Evolutionary conservation across 2,888 invertebrate genomes (phyloP).

Genomic region (Apamea epomidion): DNA sequence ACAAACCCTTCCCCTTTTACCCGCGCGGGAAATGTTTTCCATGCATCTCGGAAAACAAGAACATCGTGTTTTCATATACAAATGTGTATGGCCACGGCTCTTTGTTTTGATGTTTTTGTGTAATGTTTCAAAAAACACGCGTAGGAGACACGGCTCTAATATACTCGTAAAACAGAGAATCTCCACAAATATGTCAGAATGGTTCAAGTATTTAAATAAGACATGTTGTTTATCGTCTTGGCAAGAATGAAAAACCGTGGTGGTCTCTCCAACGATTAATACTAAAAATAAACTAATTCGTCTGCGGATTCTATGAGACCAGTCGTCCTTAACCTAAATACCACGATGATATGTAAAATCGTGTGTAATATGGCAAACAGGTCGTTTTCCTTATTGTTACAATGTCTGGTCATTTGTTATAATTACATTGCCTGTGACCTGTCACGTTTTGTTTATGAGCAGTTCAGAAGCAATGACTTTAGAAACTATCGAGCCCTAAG

Average conservation of each 20-base stretch:
- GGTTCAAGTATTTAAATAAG: constrained; percentile 14
- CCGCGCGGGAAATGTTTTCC: no score
- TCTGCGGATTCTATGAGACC: constrained; percentile 23
- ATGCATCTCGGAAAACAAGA: no score
- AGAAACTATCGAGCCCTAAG: background rate
- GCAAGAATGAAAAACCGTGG: constrained; percentile 16
- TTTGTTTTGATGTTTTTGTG: no score
- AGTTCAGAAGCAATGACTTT: background rate
- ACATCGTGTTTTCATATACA: no score
- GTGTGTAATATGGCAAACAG: background rate
- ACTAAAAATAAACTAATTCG: constrained; percentile 47
- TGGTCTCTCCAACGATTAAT: constrained; percentile 21
- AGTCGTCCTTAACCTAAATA: constrained; percentile 58
- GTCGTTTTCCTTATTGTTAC: constrained; percentile 53
- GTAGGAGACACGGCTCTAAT: no score
- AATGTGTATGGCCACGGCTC: no score
- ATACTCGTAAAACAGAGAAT: background rate
- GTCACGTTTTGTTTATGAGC: background rate
- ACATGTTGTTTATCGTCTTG: constrained; percentile 35
- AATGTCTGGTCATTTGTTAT: constrained; percentile 32
- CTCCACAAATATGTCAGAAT: background rate
- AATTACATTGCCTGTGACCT: background rate
- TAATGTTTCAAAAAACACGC: no score
- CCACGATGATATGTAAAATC: constrained; percentile 23
- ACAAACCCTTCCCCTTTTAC: no score